Conservation (phyloP, 2,113 vertebrate species). For the Antennarius striatus region DNA sequence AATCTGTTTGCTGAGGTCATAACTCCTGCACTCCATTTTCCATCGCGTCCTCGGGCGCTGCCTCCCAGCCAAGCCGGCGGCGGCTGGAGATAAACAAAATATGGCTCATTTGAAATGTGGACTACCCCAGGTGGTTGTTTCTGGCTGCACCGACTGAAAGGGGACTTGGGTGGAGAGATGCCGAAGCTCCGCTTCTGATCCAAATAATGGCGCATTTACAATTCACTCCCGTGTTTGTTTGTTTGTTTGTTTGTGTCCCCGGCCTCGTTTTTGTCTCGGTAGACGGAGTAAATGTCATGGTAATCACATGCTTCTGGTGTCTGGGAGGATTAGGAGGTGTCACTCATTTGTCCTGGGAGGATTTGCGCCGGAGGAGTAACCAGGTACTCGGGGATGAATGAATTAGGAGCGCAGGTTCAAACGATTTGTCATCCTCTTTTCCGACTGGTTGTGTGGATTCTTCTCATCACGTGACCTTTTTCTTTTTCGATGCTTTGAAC, state of each 20-base stretch:
- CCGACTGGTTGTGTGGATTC: too few species aligned
- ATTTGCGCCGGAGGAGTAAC: slow-evolving; percentile 49
- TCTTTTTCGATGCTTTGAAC: too few species aligned
- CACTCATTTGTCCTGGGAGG: slow-evolving; percentile 61
- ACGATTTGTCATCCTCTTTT: neutral
- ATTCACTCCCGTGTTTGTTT: slow-evolving; percentile 39
- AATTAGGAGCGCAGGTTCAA: slow-evolving; percentile 49
- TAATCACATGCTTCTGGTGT: slow-evolving; percentile 64
- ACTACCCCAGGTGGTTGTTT: slow-evolving; percentile 56
- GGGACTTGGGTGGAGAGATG: slow-evolving; percentile 14
- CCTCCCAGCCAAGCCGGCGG: slow-evolving; percentile 49
- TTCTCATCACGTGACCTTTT: too few species aligned
- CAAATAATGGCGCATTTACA: slow-evolving; percentile 48
- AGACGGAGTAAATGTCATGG: slow-evolving; percentile 64
- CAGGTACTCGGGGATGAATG: slow-evolving; percentile 49
- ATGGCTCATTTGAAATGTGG: slow-evolving; percentile 55
- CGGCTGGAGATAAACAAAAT: slow-evolving; percentile 63
- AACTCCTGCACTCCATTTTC: slow-evolving; percentile 55
- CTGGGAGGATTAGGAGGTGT: slow-evolving; percentile 59
- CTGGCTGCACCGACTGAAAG: slow-evolving; percentile 41
- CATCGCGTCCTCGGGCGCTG: slow-evolving; percentile 30
- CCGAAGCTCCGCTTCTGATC: slow-evolving; percentile 37
- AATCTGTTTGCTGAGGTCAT: slow-evolving; percentile 52
- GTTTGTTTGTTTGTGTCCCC: slow-evolving; percentile 50
- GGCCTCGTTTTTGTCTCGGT: slow-evolving; percentile 39